Base-by-base conservation (phyloP, 1,140 invertebrate species). In the Nomia melanderi region DNA sequence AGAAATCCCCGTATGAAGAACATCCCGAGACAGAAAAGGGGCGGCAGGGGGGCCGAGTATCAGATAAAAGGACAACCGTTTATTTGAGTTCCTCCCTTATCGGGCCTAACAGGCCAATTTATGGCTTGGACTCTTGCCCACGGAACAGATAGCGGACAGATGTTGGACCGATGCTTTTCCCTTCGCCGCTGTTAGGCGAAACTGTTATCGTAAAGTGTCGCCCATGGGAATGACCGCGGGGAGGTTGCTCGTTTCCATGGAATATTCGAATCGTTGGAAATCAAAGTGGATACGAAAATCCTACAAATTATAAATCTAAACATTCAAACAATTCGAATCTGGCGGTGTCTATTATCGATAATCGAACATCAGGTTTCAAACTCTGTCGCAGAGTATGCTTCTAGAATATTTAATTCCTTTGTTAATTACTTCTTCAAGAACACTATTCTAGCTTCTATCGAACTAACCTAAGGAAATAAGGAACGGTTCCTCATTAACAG, bases 101-200 rank as follows among this genome's bases (percentile, higher is more conserved):
- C 70, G 25, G 27, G 44, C 20, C 50, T 77, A 81, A 81, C 56
- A 47, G 70, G 59, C 33, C 69, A 78, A 78, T 78, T 82, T 82
- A 78, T 69, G 70, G 25, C 27, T 53, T 60, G n/a, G 44, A 77
- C 71, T 54, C 17, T 27, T 2, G 57, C 25, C 36, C 44, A 8
- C 12, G 7, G 44, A 2, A 17, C 7, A 65, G 56, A 76, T 56
- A 77, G 6, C 44, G 29, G 17, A n/a, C 39, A 54, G 50, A 78
- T 27, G 47, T 20, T 53, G 41, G 41, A 54, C n/a, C 44, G 39
- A 50, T 27, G 23, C 23, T 14, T 56, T 36, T 36, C 53, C 29
- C 60, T 44, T 31, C 31, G 27, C 20, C 11, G 41, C 9, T 60
- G 1, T 56, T 41, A 5, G 39, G 17, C 36, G 17, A 29, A n/a